These are phyloP conservation scores for Crypturellus undulatus DNA, from an alignment of 2,113 vertebrate species.

Conservation along the genomic window DNA sequence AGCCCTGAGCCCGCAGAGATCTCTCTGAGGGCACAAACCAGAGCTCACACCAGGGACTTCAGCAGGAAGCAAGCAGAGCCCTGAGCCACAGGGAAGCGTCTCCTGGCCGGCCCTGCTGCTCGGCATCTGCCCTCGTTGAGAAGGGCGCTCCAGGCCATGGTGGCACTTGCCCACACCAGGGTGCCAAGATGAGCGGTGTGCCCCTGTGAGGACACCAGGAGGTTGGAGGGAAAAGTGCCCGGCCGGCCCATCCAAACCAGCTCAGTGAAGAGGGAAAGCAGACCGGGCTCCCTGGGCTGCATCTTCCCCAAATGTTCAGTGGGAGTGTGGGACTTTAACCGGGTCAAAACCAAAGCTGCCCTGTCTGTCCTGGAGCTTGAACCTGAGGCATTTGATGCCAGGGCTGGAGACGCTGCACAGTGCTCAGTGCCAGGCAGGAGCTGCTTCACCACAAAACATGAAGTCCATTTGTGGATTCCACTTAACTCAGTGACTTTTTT, in stretches of 20 bases:
- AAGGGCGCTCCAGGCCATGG: no score
- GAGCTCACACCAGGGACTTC: not conserved
- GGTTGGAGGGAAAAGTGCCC: no score
- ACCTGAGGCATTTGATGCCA: not conserved
- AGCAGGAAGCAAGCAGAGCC: not conserved
- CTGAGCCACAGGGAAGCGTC: no score
- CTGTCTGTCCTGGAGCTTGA: not conserved
- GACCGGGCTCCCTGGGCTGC: not conserved
- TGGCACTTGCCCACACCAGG: no score
- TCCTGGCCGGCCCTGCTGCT: not conserved
- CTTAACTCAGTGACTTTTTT: not conserved
- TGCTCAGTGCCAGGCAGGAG: not conserved
- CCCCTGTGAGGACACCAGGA: no score
- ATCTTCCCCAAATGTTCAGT: not conserved
- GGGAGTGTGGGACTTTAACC: not conserved
- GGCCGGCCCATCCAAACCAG: no score
- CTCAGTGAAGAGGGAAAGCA: no score
- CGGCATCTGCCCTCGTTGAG: no score
- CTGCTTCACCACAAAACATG: not conserved
- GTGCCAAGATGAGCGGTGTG: no score
- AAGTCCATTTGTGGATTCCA: conserved; percentile 44
- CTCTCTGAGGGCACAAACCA: not conserved
- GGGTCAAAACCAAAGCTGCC: not conserved
- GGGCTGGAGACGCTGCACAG: not conserved
- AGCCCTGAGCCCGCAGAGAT: not conserved